Percentiles rank a stretch among this genome's conserved stretches.
phyloP scores from a whole-genome alignment of 2,888 invertebrate species.

The Agrotis segetum region DNA sequence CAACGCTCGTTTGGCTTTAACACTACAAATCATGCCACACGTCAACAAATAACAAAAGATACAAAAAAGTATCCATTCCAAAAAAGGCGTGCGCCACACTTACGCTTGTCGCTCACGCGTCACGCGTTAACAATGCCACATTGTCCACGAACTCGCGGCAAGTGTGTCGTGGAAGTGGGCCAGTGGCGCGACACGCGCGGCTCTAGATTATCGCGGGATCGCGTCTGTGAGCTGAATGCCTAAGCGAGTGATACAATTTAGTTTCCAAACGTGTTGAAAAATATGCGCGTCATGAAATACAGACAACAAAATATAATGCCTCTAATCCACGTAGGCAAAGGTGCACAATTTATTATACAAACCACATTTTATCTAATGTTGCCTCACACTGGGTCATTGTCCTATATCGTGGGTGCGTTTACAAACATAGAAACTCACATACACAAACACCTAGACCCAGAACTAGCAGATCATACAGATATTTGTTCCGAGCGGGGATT shows the following conservation, averaged over 20 bases:
- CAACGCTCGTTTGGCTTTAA: too few relatives aligned
- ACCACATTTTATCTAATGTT: too few relatives aligned
- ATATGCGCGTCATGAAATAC: too few relatives aligned
- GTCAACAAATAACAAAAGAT: background rate
- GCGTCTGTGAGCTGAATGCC: conserved; percentile 40
- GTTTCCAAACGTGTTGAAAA: background rate
- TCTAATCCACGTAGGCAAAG: too few relatives aligned
- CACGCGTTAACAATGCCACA: conserved; percentile 36
- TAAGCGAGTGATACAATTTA: conserved; percentile 9
- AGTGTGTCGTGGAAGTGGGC: conserved; percentile 44
- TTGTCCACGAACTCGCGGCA: conserved; percentile 29
- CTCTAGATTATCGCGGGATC: conserved; percentile 43
- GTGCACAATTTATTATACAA: too few relatives aligned
- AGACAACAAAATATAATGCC: too few relatives aligned
- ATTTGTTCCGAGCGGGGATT: too few relatives aligned
- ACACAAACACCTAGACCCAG: too few relatives aligned
- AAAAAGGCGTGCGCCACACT: conserved; percentile 44
- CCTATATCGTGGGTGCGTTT: too few relatives aligned
- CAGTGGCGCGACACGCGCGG: conserved; percentile 52
- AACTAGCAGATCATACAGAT: too few relatives aligned
- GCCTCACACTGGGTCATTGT: too few relatives aligned
- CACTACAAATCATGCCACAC: background rate
- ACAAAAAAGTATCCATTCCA: conserved; percentile 22
- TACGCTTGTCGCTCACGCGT: conserved; percentile 18
- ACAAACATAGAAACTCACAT: too few relatives aligned